These are phyloP conservation scores for Scomberomorus guttatus DNA, from an alignment of 2,797 vertebrate species.

Conservation along the genomic window DNA sequence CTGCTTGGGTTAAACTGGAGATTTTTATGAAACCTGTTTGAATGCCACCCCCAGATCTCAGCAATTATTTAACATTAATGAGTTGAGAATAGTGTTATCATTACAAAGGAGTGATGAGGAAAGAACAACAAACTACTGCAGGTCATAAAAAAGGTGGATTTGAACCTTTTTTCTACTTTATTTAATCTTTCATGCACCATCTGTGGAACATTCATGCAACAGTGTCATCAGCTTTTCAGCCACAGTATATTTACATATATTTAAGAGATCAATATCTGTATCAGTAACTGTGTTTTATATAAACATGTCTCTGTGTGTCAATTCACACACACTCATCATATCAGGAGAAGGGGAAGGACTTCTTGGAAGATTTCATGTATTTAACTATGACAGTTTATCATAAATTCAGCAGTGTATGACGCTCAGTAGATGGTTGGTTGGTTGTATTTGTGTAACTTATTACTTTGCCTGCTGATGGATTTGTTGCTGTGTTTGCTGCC, in stretches of 20 bases:
- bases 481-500: conserved; percentile 15
- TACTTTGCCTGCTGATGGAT: conserved; percentile 6
- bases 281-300: neutral
- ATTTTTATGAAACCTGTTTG: neutral
- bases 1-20: neutral
- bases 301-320: neutral
- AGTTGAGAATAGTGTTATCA: neutral
- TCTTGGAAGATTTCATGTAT: neutral
- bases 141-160: neutral
- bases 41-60: neutral
- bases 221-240: neutral
- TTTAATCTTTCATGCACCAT: too few species aligned
- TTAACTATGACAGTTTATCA: neutral
- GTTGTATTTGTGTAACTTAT: conserved; percentile 13
- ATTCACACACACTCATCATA: neutral
- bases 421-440: neutral
- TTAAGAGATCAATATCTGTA: conserved; percentile 4
- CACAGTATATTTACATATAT: neutral
- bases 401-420: neutral
- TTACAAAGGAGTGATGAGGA: neutral
- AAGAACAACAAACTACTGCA: neutral
- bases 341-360: neutral
- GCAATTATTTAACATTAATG: neutral
- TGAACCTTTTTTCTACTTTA: neutral
- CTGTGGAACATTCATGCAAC: neutral